These are phyloP conservation scores for Myotis vivesi DNA, from an alignment of 2,797 vertebrate species.

Conservation along the genomic window DNA sequence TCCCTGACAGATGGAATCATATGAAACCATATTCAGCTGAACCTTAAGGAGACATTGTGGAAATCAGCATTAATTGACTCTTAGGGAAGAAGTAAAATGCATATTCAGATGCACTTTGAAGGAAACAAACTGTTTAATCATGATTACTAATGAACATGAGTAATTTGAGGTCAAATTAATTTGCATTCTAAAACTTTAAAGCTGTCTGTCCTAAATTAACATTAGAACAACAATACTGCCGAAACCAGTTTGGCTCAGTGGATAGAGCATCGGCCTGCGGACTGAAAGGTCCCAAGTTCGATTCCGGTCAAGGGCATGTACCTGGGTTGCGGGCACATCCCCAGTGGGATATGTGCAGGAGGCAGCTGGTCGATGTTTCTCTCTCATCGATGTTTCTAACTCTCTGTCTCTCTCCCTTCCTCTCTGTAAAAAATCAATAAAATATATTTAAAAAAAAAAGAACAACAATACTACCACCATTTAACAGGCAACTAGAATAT, in stretches of 20 bases:
- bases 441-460: too few relatives aligned
- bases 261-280: too few relatives aligned
- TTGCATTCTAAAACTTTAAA: slow-evolving; percentile 34
- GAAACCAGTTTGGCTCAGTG: too few relatives aligned
- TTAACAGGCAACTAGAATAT: not conserved
- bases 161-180: not conserved
- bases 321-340: too few relatives aligned
- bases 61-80: not conserved
- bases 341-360: too few relatives aligned
- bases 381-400: too few relatives aligned
- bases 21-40: not conserved
- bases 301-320: too few relatives aligned
- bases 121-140: not conserved
- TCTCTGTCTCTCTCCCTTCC: too few relatives aligned
- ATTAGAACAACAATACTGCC: not conserved
- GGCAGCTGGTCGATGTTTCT: too few relatives aligned
- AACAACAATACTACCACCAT: not conserved
- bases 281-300: too few relatives aligned
- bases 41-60: not conserved
- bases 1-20: not conserved
- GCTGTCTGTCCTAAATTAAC: not conserved
- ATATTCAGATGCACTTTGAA: not conserved
- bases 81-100: not conserved
- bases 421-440: too few relatives aligned
- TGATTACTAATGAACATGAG: not conserved